Evolutionary conservation across 2,797 vertebrate species (phyloP).

Genomic region (Miichthys miiuy): DNA sequence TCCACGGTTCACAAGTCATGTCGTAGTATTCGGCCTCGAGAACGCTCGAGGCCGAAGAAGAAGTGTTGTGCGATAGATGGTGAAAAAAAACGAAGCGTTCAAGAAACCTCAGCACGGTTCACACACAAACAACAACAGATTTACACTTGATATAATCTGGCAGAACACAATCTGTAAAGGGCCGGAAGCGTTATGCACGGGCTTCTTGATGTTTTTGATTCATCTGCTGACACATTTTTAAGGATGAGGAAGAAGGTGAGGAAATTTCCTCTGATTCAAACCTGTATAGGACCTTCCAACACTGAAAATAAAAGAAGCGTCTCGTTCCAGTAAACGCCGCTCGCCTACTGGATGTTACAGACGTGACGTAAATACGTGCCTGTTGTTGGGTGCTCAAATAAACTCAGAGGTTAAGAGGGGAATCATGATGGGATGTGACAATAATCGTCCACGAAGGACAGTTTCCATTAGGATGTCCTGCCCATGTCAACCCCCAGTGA

Average conservation of each 20-base stretch:
- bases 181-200: neutral
- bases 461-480: constrained; percentile 69
- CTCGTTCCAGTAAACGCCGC: constrained; percentile 48
- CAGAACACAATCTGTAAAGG: constrained; percentile 7
- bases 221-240: constrained; percentile 10
- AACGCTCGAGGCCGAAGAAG: constrained; percentile 14
- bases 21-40: neutral
- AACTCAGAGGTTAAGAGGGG: constrained; percentile 14
- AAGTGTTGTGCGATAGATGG: constrained; percentile 33
- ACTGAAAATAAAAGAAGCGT: neutral
- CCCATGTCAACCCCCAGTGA: neutral
- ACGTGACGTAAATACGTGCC: constrained; percentile 43
- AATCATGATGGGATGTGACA: constrained; percentile 37
- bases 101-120: constrained; percentile 38
- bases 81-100: constrained; percentile 16
- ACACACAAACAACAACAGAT: constrained; percentile 47
- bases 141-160: constrained; percentile 44
- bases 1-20: constrained; percentile 44
- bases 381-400: constrained; percentile 1
- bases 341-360: neutral
- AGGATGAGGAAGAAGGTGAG: constrained; percentile 45
- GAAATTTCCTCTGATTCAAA: constrained; percentile 44
- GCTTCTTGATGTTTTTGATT: constrained; percentile 3
- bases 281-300: constrained; percentile 6
- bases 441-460: constrained; percentile 1